Percentiles rank a stretch among this genome's conserved stretches.
phyloP scores from a whole-genome alignment of 2,888 invertebrate genomes.

The Metopia argyrocephala region DNA sequence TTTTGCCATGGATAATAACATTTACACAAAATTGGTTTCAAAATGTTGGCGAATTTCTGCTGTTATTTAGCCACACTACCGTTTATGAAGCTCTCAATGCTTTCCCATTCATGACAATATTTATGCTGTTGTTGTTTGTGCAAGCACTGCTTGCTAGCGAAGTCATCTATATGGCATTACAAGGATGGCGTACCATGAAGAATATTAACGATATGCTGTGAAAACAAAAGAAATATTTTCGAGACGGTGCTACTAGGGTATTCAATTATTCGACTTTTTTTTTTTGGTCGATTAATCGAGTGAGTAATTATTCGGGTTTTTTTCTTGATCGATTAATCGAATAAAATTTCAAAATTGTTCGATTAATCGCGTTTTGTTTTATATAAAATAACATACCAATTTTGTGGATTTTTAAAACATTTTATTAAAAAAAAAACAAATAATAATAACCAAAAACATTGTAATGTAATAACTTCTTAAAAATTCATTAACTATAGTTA shows the following conservation, averaged over 20 bases:
- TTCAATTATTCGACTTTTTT: too few relatives aligned
- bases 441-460: too few relatives aligned
- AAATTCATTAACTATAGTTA: too few relatives aligned
- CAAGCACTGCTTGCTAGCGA: conserved; percentile 67
- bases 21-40: conserved; percentile 67
- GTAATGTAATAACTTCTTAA: too few relatives aligned
- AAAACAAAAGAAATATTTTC: conserved; percentile 61
- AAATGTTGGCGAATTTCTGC: conserved; percentile 64
- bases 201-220: conserved; percentile 66
- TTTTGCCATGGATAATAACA: conserved; percentile 69
- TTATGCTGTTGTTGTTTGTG: conserved; percentile 59
- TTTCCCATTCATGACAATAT: conserved; percentile 54
- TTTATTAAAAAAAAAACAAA: too few relatives aligned
- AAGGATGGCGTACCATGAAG: conserved; percentile 68
- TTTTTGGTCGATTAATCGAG: too few relatives aligned
- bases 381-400: too few relatives aligned
- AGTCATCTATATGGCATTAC: conserved; percentile 65
- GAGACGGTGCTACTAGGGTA: conserved; percentile 60
- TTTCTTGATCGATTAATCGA: too few relatives aligned
- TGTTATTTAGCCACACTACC: conserved; percentile 58
- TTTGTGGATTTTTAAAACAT: too few relatives aligned
- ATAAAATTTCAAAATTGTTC: too few relatives aligned
- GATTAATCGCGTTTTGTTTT: too few relatives aligned
- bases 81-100: conserved; percentile 64
- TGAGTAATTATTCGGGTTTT: too few relatives aligned